Evolutionary conservation across 2,113 vertebrate genomes (phyloP).

Genomic region (Charina bottae): DNA sequence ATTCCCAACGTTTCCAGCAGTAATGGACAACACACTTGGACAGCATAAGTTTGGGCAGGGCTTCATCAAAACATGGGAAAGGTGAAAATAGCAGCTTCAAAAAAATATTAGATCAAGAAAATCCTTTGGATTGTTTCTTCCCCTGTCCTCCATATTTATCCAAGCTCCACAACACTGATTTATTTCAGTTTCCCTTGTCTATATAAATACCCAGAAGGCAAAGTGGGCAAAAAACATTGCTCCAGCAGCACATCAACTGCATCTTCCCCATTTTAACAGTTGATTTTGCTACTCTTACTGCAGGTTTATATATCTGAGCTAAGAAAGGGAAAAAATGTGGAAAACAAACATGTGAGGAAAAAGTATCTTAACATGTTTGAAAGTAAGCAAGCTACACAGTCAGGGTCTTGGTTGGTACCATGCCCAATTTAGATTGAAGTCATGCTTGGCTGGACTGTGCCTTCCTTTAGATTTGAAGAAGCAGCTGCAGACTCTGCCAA

Average conservation of each 20-base stretch:
- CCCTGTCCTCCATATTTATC: background rate
- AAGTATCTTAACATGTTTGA: background rate
- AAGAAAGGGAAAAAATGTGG: background rate
- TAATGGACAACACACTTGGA: background rate
- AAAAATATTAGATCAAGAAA: background rate
- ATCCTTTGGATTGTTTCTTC: background rate
- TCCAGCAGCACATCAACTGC: background rate
- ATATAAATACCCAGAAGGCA: background rate
- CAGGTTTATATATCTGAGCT: background rate
- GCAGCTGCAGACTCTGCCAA: background rate
- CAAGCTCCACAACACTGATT: background rate
- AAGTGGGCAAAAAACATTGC: background rate
- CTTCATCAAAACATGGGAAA: background rate
- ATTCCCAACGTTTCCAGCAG: background rate
- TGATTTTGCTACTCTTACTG: background rate
- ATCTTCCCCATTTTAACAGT: background rate
- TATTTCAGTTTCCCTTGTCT: background rate
- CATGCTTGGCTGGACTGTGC: background rate
- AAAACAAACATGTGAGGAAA: background rate
- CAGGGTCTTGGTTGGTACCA: background rate
- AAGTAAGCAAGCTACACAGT: background rate
- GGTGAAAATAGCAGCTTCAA: background rate
- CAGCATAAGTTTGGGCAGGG: background rate
- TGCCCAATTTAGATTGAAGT: background rate
- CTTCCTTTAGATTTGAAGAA: background rate